These are phyloP conservation scores for Amblyraja radiata DNA, from an alignment of 2,797 vertebrate species.

Conservation along the genomic window DNA sequence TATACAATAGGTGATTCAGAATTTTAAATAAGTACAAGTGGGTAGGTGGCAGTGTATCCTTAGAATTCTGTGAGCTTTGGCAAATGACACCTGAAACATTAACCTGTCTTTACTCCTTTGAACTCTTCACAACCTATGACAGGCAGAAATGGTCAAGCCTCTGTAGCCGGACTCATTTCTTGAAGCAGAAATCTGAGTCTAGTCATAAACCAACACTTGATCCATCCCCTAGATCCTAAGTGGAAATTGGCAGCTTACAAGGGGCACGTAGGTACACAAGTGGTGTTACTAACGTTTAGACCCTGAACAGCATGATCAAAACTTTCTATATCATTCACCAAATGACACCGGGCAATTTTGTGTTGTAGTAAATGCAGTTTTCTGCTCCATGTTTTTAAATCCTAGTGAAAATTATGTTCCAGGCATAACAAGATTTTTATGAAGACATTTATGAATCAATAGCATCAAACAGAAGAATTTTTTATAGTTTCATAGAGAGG, in stretches of 20 bases:
- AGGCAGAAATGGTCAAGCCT: not conserved
- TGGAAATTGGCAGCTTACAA: not conserved
- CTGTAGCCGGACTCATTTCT: not conserved
- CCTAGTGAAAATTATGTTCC: not conserved
- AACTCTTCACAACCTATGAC: not conserved
- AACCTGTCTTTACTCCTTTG: not conserved
- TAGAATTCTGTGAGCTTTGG: not conserved
- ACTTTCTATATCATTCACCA: not conserved
- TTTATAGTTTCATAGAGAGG: not conserved
- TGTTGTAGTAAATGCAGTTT: not conserved
- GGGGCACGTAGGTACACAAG: not conserved
- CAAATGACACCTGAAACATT: constrained; percentile 13
- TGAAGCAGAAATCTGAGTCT: not conserved
- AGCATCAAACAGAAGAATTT: not conserved
- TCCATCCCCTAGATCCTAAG: not conserved
- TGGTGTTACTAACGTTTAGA: not conserved
- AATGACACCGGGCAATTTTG: not conserved
- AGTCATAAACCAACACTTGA: not conserved
- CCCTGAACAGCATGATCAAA: not conserved
- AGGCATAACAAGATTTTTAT: not conserved
- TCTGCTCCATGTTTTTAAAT: not conserved
- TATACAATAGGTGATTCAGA: not conserved
- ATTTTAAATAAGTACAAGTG: not conserved
- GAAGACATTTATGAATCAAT: not conserved
- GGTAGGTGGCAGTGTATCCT: not conserved